Evolutionary conservation across 1,140 invertebrate genomes (phyloP).

Genomic region (Telenomus remus): DNA sequence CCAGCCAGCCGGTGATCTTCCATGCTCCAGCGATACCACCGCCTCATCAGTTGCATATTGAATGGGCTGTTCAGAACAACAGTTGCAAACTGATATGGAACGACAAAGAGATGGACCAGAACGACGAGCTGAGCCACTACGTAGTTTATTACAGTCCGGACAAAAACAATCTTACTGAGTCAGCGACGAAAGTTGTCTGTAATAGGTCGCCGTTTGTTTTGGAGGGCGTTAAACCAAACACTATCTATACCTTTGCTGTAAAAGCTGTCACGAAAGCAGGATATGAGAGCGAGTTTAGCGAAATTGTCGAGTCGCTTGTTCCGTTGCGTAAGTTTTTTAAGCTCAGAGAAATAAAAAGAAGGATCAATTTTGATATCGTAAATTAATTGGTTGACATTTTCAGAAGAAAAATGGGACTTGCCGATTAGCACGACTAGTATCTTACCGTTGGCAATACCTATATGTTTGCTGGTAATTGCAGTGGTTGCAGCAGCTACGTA

Average conservation of each 20-base stretch:
- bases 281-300: slow-evolving; percentile 80
- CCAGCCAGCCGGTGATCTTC: slow-evolving; percentile 73
- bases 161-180: slow-evolving; percentile 72
- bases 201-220: slow-evolving; percentile 78
- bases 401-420: slow-evolving; percentile 38
- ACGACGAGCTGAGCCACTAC: slow-evolving; percentile 71
- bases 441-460: slow-evolving; percentile 69
- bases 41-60: slow-evolving; percentile 80
- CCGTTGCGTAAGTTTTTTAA: slow-evolving; percentile 34
- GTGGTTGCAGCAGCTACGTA: slow-evolving; percentile 80
- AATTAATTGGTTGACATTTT: too few species aligned
- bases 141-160: slow-evolving; percentile 80
- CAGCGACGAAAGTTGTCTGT: slow-evolving; percentile 72
- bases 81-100: slow-evolving; percentile 81
- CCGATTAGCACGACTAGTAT: slow-evolving; percentile 69
- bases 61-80: slow-evolving; percentile 73
- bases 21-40: slow-evolving; percentile 78
- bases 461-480: slow-evolving; percentile 77
- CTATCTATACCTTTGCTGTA: slow-evolving; percentile 81
- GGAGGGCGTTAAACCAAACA: slow-evolving; percentile 72
- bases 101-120: slow-evolving; percentile 62
- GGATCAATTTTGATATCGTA: too few species aligned
- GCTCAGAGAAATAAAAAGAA: too few species aligned
- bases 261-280: slow-evolving; percentile 79
- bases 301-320: slow-evolving; percentile 73